Conservation (phyloP, 2,888 invertebrate genomes). For the Anthophora plumipes region DNA sequence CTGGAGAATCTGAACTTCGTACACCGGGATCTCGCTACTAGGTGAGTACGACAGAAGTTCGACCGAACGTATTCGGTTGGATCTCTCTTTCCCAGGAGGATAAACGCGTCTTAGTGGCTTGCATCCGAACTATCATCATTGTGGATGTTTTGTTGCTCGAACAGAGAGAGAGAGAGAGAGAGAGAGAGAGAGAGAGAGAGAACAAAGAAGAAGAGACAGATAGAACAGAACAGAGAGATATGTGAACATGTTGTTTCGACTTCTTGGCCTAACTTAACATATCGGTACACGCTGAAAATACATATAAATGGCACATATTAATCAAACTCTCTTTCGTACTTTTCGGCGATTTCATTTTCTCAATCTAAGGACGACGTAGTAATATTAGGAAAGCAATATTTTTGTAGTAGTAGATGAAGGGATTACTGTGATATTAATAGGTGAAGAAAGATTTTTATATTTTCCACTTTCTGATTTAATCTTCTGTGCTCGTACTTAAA, state of each 20-base stretch:
- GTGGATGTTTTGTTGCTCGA: conserved; percentile 35
- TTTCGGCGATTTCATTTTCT: conserved; percentile 21
- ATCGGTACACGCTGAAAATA: neutral
- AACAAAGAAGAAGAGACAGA: too few relatives aligned
- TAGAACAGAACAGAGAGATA: too few relatives aligned
- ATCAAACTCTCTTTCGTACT: conserved; percentile 10
- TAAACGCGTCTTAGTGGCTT: conserved; percentile 50
- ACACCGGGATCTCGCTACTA: conserved; percentile 94
- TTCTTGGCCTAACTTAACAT: neutral
- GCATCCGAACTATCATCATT: conserved; percentile 43
- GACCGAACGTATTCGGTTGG: conserved; percentile 51
- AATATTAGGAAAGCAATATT: conserved; percentile 13
- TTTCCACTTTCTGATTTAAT: neutral
- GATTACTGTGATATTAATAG: neutral
- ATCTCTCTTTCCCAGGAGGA: conserved; percentile 62
- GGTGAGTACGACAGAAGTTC: conserved; percentile 84
- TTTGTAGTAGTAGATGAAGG: neutral
- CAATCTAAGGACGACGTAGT: neutral
- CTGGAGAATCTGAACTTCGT: conserved; percentile 95
- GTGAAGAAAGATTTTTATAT: neutral
- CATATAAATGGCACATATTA: conserved; percentile 24
- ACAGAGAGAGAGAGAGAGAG: neutral
- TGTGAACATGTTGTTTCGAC: conserved; percentile 46
- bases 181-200: neutral
- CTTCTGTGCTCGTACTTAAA: neutral